These are phyloP conservation scores for Barypeithes pellucidus DNA, from an alignment of 2,888 invertebrate genomes.

Conservation along the genomic window DNA sequence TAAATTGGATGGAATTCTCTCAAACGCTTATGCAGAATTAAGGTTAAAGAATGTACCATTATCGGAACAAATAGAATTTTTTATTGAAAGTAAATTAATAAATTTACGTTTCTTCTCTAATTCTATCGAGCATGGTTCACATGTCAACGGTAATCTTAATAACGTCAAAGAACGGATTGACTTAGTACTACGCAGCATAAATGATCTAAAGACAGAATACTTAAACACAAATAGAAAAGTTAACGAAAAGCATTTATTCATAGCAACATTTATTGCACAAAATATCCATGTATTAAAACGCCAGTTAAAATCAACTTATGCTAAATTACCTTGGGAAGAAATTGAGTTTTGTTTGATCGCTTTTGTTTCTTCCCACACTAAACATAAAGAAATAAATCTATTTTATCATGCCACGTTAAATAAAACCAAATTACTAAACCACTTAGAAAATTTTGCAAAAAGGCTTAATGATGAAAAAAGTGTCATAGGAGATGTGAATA, in stretches of 20 bases:
- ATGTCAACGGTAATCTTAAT: not conserved
- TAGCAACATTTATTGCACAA: conserved; percentile 27
- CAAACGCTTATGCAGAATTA: conserved; percentile 18
- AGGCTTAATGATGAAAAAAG: not conserved
- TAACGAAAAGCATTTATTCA: conserved; percentile 6
- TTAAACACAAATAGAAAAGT: too few species aligned
- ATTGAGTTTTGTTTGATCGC: conserved; percentile 29
- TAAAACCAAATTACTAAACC: conserved; percentile 8
- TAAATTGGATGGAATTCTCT: conserved; percentile 19
- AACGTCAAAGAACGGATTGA: too few species aligned
- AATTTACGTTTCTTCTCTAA: conserved; percentile 8
- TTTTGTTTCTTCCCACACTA: not conserved
- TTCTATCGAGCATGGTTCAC: not conserved
- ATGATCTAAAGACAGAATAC: too few species aligned
- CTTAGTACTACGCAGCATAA: too few species aligned
- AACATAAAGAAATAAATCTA: conserved; percentile 10
- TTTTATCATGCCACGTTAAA: conserved; percentile 13
- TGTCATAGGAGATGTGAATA: not conserved
- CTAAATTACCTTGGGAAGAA: conserved; percentile 34
- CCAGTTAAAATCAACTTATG: conserved; percentile 13
- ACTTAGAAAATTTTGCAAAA: conserved; percentile 8
- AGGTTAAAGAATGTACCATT: conserved; percentile 26
- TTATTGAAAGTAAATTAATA: conserved; percentile 15
- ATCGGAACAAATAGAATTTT: conserved; percentile 8
- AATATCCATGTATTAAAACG: conserved; percentile 19